A percentile compares a stretch with the other conserved stretches of the same genome.
These are phyloP conservation scores for Mormyrus hasselquistii DNA, from an alignment of 2,797 vertebrate species.

Conservation along the genomic window DNA sequence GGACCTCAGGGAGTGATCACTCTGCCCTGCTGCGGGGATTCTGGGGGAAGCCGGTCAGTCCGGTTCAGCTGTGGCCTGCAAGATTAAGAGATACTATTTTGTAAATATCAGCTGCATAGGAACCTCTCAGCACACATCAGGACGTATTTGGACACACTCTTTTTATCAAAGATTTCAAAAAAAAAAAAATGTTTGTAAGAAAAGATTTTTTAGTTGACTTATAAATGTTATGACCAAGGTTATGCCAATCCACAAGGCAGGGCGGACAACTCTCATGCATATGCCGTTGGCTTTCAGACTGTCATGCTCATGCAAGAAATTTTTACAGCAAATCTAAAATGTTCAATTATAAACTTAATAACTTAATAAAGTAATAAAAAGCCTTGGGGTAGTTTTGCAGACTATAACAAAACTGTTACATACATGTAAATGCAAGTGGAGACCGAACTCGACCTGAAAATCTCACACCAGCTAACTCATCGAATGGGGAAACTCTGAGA, in stretches of 20 bases:
- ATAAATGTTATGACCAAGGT: neutral
- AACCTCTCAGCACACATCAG: neutral
- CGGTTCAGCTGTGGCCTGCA: neutral
- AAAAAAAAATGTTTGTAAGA: neutral
- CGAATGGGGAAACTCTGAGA: neutral
- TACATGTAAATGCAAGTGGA: neutral
- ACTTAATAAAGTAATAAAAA: neutral
- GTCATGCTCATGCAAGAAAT: neutral
- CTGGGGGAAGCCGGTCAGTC: conserved; percentile 12
- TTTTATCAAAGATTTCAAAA: neutral
- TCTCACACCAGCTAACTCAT: neutral
- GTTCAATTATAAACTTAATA: neutral
- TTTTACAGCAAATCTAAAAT: neutral
- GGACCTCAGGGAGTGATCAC: conserved; percentile 18
- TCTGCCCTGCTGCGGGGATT: neutral
- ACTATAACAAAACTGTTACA: neutral
- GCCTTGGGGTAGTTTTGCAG: neutral
- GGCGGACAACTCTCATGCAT: neutral
- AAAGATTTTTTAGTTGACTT: neutral
- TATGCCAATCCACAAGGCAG: neutral
- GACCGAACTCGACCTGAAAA: neutral
- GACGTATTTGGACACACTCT: neutral
- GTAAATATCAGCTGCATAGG: neutral
- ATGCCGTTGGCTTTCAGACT: neutral
- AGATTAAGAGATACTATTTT: conserved; percentile 13